Conservation (phyloP, 2,797 vertebrate species). For the Aeoliscus strigatus region DNA sequence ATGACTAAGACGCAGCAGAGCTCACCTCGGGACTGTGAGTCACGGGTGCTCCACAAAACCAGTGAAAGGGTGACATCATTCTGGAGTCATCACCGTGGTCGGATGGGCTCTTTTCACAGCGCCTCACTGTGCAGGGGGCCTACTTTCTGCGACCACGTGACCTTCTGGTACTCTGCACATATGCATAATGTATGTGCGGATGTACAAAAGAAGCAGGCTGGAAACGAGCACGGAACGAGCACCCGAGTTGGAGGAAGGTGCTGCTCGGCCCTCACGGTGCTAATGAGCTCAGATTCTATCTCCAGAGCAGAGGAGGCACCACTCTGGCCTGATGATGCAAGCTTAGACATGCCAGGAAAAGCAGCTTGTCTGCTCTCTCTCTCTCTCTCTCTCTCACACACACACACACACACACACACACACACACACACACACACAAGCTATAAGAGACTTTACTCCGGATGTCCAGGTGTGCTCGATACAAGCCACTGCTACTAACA, state of each 20-base stretch:
- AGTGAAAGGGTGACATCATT: constrained; percentile 74
- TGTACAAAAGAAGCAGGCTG: too few relatives aligned
- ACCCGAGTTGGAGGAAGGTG: constrained; percentile 1
- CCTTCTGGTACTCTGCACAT: constrained; percentile 61
- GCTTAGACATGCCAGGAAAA: constrained; percentile 22
- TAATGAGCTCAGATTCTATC: constrained; percentile 11
- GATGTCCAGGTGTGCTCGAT: neutral
- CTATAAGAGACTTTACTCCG: neutral
- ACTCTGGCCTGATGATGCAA: constrained; percentile 28
- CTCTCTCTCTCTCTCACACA: too few relatives aligned
- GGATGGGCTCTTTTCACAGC: constrained; percentile 57
- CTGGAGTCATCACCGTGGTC: constrained; percentile 63
- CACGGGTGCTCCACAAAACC: constrained; percentile 60
- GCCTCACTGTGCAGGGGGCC: constrained; percentile 53
- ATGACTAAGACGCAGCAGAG: constrained; percentile 51
- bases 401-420: neutral
- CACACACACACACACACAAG: neutral
- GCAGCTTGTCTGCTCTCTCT: constrained; percentile 1
- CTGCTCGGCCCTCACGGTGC: neutral
- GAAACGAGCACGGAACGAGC: too few relatives aligned
- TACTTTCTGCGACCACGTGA: constrained; percentile 70
- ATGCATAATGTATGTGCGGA: constrained; percentile 49
- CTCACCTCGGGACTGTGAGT: constrained; percentile 76
- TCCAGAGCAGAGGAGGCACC: constrained; percentile 4
- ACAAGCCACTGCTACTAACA: neutral